Base-by-base conservation (phyloP, 2,113 vertebrate species). In the Coturnix japonica region DNA sequence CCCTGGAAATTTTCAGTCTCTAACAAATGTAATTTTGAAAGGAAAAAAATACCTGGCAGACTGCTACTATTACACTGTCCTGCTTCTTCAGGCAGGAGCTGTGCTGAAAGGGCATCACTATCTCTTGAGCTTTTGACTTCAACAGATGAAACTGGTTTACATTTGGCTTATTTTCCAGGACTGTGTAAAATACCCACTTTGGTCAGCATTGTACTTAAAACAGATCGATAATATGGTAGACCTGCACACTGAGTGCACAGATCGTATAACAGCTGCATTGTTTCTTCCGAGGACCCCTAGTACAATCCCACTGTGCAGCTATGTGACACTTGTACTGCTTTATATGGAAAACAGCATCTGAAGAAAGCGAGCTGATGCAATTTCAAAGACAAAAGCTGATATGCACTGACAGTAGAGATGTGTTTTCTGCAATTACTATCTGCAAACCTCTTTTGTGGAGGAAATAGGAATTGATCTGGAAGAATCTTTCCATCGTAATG, bases 391-490 rank as follows among this genome's bases (percentile, higher is more conserved):
- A 78, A 95, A 93, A 83, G 47, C 73, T 57, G 70, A 59, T 69
- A 65, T 89, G 23, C 57, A 93, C 73, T 88, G 82, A 87, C 60
- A 80, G 54, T 31, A 76, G 75, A 90, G 53, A 91, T 88, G 69
- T 88, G 80, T 88, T 91, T 91, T 94, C 63, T 94, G 66, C 73
- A 83, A 85, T 95, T 95, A 86, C 44, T 83, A 70, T 88, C 89
- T 91, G 73, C 84, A 95, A 83, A 69, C 37, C 69, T 71, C 83
- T 94, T 93, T 94, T 90, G 74, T 89, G 70, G 72, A 92, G 82
- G 91, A 96, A 94, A 87, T 89, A 73, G 69, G 93, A 96, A 93
- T 82, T 94, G 91, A 95, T 96, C 82, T 90, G 80, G 81, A 94
- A 74, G 93, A 94, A 94, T 91, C 54, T 11, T 65, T 59, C 54